A percentile compares a stretch with the other conserved stretches of the same genome.
These are phyloP conservation scores for Denticeps clupeoides DNA, from an alignment of 2,797 vertebrate genomes.

Conservation along the genomic window DNA sequence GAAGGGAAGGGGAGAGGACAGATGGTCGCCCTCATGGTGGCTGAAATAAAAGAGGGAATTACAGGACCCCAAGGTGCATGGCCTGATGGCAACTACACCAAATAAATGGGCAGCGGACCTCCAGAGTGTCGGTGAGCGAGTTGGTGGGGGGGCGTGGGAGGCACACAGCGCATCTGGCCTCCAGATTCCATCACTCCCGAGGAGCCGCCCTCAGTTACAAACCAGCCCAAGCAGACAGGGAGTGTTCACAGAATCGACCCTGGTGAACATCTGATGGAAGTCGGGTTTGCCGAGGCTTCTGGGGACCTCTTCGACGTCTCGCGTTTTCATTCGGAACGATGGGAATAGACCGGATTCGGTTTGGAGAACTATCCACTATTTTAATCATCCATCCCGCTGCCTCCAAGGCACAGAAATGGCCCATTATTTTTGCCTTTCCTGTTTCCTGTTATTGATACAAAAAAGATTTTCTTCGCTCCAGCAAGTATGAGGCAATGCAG, in stretches of 20 bases:
- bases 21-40: slow-evolving; percentile 91
- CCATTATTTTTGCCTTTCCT: slow-evolving; percentile 67
- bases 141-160: slow-evolving; percentile 72
- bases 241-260: neutral
- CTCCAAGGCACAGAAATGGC: slow-evolving; percentile 63
- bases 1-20: slow-evolving; percentile 70
- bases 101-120: slow-evolving; percentile 93
- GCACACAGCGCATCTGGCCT: slow-evolving; percentile 78
- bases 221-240: slow-evolving; percentile 1
- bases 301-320: too few relatives aligned
- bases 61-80: slow-evolving; percentile 92
- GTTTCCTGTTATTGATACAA: slow-evolving; percentile 65
- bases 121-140: slow-evolving; percentile 59
- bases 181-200: slow-evolving; percentile 68
- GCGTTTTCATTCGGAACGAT: too few relatives aligned
- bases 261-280: too few relatives aligned
- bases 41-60: slow-evolving; percentile 97
- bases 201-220: slow-evolving; percentile 16
- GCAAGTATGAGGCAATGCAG: slow-evolving; percentile 55
- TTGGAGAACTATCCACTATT: slow-evolving; percentile 51
- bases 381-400: slow-evolving; percentile 54
- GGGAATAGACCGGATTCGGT: too few relatives aligned
- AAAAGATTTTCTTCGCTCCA: slow-evolving; percentile 55
- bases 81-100: slow-evolving; percentile 93
- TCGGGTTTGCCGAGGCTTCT: too few relatives aligned